Percentiles rank a stretch among this genome's conserved stretches.
Conservation (phyloP, 1,140 invertebrate genomes). For the Bombus soroeensis region DNA sequence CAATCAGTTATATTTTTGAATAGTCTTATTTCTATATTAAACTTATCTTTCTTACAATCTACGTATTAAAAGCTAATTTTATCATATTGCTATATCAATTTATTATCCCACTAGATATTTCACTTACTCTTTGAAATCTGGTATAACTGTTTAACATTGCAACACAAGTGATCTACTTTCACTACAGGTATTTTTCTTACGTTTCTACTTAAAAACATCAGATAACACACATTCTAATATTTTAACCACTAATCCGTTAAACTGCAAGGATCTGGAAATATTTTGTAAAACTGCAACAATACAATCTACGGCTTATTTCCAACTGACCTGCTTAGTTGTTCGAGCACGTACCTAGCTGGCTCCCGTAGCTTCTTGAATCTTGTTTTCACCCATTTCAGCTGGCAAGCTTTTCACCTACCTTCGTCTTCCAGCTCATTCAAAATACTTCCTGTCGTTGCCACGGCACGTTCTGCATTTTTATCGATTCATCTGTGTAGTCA, state of each 20-base stretch:
- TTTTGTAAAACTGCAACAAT: conserved; percentile 60
- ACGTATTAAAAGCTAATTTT: too few relatives aligned
- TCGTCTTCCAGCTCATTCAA: conserved; percentile 65
- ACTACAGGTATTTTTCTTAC: too few relatives aligned
- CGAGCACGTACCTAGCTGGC: conserved; percentile 65
- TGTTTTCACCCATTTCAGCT: conserved; percentile 69
- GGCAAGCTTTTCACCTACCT: conserved; percentile 42
- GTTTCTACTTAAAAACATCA: neutral
- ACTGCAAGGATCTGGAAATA: conserved; percentile 4
- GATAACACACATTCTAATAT: neutral
- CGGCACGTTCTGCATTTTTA: conserved; percentile 32
- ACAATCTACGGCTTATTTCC: conserved; percentile 74
- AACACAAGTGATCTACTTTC: neutral
- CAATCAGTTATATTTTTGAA: too few relatives aligned
- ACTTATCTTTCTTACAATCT: neutral
- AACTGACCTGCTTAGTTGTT: conserved; percentile 74
- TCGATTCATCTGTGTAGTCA: neutral
- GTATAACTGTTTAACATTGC: neutral
- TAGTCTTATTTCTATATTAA: neutral
- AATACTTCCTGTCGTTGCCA: conserved; percentile 51
- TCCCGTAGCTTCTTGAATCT: conserved; percentile 44
- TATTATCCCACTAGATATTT: neutral
- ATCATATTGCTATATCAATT: too few relatives aligned
- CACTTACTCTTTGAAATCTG: neutral
- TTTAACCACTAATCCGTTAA: neutral